Evolutionary conservation across 2,888 invertebrate species (phyloP).

Genomic region (Pheosia tremula): DNA sequence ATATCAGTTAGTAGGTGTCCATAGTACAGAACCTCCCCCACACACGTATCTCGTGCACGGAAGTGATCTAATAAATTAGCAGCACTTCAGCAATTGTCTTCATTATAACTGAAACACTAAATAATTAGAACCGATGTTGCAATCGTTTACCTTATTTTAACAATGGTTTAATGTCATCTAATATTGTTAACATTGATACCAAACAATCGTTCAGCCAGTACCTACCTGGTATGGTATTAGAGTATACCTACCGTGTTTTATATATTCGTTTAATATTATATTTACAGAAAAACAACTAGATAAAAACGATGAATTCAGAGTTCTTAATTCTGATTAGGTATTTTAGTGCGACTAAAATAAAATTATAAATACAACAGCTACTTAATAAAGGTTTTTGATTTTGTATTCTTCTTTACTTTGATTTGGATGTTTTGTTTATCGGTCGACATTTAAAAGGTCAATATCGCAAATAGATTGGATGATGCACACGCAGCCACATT

Average conservation of each 20-base stretch:
- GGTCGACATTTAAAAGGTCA: constrained; percentile 21
- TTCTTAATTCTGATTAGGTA: too few species aligned
- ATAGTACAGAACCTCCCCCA: neutral
- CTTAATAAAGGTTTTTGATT: neutral
- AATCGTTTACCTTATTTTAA: constrained; percentile 1
- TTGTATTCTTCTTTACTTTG: too few species aligned
- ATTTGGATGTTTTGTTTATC: neutral
- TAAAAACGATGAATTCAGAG: too few species aligned
- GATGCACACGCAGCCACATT: constrained; percentile 37
- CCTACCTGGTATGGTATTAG: too few species aligned
- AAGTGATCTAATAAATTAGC: constrained; percentile 9
- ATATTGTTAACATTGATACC: neutral
- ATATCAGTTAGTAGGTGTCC: neutral
- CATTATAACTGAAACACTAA: constrained; percentile 1
- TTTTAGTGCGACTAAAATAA: neutral
- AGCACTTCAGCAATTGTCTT: constrained; percentile 8
- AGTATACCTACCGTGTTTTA: too few species aligned
- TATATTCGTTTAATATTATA: too few species aligned
- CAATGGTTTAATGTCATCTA: neutral
- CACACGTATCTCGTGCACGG: neutral
- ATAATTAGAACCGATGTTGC: constrained; percentile 4
- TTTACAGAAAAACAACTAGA: too few species aligned
- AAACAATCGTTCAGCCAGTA: neutral
- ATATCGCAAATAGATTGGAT: constrained; percentile 28
- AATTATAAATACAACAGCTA: neutral